Percentiles rank a stretch among this genome's conserved stretches.
Conservation (phyloP, 2,888 invertebrate genomes). For the Iphiclides podalirius region DNA sequence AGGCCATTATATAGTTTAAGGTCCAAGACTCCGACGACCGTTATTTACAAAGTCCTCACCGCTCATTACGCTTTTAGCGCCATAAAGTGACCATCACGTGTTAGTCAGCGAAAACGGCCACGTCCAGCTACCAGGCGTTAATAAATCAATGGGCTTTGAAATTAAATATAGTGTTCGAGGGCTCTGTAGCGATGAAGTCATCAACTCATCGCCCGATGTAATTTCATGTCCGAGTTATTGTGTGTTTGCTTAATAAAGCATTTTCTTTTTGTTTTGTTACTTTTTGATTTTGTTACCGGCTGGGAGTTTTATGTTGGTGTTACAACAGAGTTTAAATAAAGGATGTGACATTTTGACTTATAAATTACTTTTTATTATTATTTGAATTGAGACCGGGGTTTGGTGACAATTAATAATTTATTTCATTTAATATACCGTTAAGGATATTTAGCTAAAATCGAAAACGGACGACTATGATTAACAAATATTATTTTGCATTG, state of each 20-base stretch:
- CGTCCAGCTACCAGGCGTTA: conserved; percentile 19
- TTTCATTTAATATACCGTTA: no score
- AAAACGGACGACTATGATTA: no score
- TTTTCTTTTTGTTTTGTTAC: background rate
- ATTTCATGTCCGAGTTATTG: conserved; percentile 19
- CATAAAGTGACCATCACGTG: conserved; percentile 26
- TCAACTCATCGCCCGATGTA: background rate
- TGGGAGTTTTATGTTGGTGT: no score
- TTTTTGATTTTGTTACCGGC: no score
- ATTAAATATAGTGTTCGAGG: conserved; percentile 23
- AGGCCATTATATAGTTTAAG: conserved; percentile 40
- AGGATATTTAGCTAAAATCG: no score
- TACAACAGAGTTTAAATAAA: no score
- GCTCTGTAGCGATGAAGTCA: conserved; percentile 8
- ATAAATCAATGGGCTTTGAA: conserved; percentile 26
- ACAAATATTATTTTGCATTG: conserved; percentile 3
- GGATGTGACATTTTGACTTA: no score
- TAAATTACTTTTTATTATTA: no score
- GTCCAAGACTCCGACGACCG: conserved; percentile 32
- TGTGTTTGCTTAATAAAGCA: background rate
- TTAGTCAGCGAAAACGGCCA: conserved; percentile 19
- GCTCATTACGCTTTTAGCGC: conserved; percentile 30
- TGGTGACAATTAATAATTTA: no score
- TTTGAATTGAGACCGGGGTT: no score
- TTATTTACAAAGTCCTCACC: conserved; percentile 30